Conservation (phyloP, 2,113 vertebrate genomes). For the Nothocercus nigrocapillus region DNA sequence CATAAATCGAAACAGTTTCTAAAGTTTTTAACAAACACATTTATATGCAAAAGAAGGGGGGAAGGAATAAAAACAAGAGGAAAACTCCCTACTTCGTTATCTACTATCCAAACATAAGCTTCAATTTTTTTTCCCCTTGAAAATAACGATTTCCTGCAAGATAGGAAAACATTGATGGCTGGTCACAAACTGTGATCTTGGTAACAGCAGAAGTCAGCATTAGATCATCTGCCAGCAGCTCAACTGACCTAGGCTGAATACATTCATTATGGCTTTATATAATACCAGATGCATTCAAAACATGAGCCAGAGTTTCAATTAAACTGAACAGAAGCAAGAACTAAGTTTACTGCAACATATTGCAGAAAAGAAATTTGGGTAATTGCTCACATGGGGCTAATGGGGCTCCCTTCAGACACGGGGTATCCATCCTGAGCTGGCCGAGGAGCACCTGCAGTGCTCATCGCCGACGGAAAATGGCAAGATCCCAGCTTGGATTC, state of each 20-base stretch:
- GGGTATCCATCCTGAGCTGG: background rate
- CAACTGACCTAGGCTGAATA: background rate
- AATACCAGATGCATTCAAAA: background rate
- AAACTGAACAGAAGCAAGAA: background rate
- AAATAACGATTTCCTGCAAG: background rate
- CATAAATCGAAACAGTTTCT: background rate
- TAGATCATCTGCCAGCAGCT: conserved; percentile 1
- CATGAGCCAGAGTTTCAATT: background rate
- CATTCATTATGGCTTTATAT: background rate
- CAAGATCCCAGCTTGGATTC: background rate
- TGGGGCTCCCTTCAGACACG: rapidly evolving
- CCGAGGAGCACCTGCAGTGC: background rate
- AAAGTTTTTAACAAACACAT: background rate
- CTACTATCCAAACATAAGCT: background rate
- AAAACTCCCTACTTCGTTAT: background rate
- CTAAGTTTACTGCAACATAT: background rate
- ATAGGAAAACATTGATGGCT: background rate
- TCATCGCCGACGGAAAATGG: background rate
- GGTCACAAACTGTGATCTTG: background rate
- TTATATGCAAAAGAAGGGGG: background rate
- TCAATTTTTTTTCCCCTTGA: background rate
- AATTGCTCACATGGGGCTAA: background rate
- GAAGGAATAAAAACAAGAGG: background rate
- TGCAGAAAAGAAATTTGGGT: background rate
- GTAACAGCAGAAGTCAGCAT: background rate